phyloP scores from a whole-genome alignment of 2,797 vertebrate species.

The Darevskia mixta region DNA sequence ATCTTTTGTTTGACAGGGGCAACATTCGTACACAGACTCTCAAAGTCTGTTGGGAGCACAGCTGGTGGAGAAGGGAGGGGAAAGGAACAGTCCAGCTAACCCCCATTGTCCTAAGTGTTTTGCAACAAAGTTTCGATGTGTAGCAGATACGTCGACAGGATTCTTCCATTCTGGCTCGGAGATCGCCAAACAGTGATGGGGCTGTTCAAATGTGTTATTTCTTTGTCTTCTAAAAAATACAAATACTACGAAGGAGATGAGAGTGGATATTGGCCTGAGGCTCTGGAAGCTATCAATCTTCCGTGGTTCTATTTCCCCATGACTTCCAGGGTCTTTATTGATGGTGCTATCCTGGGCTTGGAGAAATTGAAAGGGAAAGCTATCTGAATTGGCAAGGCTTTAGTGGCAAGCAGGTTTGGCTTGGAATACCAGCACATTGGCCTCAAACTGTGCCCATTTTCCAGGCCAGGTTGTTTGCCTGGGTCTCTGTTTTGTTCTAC shows the following conservation, averaged over 20 bases:
- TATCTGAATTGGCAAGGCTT: conserved; percentile 48
- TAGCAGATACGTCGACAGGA: conserved; percentile 10
- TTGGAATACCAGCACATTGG: conserved; percentile 38
- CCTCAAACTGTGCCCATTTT: conserved; percentile 33
- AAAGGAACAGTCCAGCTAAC: not conserved
- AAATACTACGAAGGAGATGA: not conserved
- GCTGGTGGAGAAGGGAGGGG: not conserved
- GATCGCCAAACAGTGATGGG: not conserved
- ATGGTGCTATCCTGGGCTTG: conserved; percentile 23
- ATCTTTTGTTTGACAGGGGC: not conserved
- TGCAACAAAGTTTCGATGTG: not conserved
- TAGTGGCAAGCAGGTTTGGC: conserved; percentile 32
- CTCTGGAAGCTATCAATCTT: conserved; percentile 18
- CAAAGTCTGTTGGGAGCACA: too few species aligned
- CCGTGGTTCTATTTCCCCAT: not conserved
- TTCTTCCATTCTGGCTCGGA: conserved; percentile 23
- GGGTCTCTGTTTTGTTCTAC: conserved; percentile 60
- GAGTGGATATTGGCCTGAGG: conserved; percentile 39
- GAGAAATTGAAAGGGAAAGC: conserved; percentile 52
- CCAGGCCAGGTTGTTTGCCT: conserved; percentile 54
- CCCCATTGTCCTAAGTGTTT: not conserved
- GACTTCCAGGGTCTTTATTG: not conserved
- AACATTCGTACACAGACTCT: not conserved
- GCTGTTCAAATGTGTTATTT: conserved; percentile 17
- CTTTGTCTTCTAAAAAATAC: not conserved